phyloP scores from a whole-genome alignment of 1,140 invertebrate species.

The Drosophila ambigua region DNA sequence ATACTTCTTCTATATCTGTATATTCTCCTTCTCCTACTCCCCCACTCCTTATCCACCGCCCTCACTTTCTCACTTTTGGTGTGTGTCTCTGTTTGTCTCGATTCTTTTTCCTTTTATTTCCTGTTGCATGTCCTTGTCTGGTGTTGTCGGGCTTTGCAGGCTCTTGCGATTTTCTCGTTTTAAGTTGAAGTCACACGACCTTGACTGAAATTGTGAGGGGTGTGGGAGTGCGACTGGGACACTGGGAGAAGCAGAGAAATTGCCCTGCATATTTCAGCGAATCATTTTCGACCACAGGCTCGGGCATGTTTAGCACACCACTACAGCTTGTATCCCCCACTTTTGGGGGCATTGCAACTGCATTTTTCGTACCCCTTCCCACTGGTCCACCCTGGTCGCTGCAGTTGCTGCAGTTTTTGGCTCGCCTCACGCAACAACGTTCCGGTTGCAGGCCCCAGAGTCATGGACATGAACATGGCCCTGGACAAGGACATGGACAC shows the following conservation, averaged over 20 bases:
- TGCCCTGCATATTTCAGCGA: conserved; percentile 46
- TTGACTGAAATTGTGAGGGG: conserved; percentile 37
- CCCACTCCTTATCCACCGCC: not conserved
- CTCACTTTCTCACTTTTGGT: conserved; percentile 11
- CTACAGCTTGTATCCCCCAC: conserved; percentile 5
- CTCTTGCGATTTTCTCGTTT: conserved; percentile 41
- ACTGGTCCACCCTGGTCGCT: conserved; percentile 17
- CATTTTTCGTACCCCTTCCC: conserved; percentile 6
- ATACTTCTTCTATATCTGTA: conserved; percentile 10
- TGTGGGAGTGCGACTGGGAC: not conserved
- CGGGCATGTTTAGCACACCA: conserved; percentile 33
- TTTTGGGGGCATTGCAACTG: conserved; percentile 21
- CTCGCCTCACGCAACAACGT: conserved; percentile 21
- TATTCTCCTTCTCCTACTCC: conserved; percentile 7
- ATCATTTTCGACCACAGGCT: conserved; percentile 7
- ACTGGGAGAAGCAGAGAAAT: conserved; percentile 5
- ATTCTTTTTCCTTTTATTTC: conserved; percentile 12
- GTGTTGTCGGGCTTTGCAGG: conserved; percentile 34
- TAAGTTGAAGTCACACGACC: conserved; percentile 45
- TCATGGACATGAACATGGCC: conserved; percentile 10
- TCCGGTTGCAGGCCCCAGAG: conserved; percentile 5
- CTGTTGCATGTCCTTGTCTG: conserved; percentile 35
- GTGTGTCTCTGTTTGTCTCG: conserved; percentile 5
- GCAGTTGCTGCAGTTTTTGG: conserved; percentile 54
- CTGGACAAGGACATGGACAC: conserved; percentile 36